Evolutionary conservation across 2,113 vertebrate species (phyloP).

Genomic region (Anarhynchus alexandrinus): DNA sequence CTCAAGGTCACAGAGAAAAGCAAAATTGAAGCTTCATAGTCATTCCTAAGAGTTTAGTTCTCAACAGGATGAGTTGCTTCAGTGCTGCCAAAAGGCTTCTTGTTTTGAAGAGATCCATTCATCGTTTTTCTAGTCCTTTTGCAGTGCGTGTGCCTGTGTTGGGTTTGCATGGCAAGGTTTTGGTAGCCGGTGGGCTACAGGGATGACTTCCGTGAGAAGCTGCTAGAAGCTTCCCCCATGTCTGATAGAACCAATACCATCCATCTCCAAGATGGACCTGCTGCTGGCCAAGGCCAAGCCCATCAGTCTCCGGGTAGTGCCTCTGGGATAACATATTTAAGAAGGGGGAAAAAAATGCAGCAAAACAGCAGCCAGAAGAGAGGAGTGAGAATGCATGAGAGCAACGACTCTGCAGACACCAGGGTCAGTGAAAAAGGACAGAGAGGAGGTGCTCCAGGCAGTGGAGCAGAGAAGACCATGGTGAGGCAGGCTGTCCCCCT

Average conservation of each 20-base stretch:
- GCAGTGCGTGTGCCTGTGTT: background rate
- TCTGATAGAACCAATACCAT: fast-evolving
- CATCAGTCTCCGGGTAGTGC: background rate
- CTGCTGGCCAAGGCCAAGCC: fast-evolving
- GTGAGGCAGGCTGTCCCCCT: background rate
- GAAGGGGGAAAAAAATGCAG: background rate
- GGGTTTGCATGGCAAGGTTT: background rate
- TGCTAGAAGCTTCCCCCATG: background rate
- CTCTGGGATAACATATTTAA: background rate
- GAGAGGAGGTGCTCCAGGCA: fast-evolving
- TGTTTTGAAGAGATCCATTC: background rate
- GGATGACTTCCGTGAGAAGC: background rate
- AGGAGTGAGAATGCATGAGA: background rate
- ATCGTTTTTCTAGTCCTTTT: background rate
- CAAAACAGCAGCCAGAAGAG: background rate
- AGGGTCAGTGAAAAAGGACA: background rate
- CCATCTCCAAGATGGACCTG: fast-evolving
- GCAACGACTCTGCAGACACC: background rate
- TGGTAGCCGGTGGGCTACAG: too few relatives aligned
- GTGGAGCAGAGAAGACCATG: background rate
- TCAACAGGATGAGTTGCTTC: background rate
- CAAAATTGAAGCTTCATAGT: background rate
- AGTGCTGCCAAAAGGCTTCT: background rate
- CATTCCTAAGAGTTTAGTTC: background rate
- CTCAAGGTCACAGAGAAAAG: background rate